Conservation (phyloP, 2,113 vertebrate species). For the Urocynchramus pylzowi region DNA sequence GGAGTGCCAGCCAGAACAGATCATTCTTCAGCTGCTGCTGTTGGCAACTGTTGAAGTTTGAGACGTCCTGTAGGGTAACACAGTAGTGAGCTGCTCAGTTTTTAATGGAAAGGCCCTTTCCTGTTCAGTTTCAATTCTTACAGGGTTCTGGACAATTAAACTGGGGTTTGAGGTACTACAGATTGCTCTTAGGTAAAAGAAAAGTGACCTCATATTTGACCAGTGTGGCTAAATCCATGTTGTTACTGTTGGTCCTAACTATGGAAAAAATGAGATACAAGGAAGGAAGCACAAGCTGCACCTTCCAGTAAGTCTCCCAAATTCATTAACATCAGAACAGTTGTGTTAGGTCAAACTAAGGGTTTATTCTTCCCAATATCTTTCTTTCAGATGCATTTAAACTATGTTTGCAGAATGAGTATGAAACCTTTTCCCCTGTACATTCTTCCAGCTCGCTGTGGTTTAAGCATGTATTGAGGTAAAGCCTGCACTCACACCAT, state of each 20-base stretch:
- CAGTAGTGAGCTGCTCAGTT: background rate
- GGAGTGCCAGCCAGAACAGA: background rate
- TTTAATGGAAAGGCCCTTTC: background rate
- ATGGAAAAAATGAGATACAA: background rate
- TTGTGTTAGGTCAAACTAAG: background rate
- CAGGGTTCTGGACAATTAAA: background rate
- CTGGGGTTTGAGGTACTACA: background rate
- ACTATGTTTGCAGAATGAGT: background rate
- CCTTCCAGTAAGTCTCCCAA: background rate
- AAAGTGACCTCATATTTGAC: background rate
- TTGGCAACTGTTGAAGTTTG: background rate
- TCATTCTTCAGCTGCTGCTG: background rate
- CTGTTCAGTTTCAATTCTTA: background rate
- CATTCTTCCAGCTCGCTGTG: background rate
- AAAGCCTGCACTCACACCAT: background rate
- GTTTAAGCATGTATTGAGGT: background rate
- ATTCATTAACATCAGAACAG: background rate
- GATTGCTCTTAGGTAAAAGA: background rate
- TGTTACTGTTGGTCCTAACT: background rate
- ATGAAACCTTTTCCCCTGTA: background rate
- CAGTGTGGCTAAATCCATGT: background rate
- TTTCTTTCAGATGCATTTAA: background rate
- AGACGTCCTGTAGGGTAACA: background rate
- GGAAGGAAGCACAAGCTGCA: background rate
- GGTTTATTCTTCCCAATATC: background rate